Evolutionary conservation across 2,113 vertebrate species (phyloP), one percentile per base, ranked within the genome.

Genomic region (Gnathonemus echidnorhynchus): DNA sequence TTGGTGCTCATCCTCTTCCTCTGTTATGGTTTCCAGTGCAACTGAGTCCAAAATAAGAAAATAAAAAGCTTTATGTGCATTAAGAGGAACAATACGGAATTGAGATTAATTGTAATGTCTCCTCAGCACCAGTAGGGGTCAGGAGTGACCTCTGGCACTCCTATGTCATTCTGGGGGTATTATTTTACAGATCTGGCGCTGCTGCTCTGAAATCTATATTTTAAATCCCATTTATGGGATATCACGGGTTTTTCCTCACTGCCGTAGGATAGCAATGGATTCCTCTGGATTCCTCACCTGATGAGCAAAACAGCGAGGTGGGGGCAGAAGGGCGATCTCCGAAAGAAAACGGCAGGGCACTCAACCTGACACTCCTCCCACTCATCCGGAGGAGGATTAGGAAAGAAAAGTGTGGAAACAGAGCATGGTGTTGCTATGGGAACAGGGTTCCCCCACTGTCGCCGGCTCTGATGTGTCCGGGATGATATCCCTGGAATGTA

Each of bases 401-500:
- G n/a, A 49, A 80, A 50, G 45, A 80, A 89, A 45, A 89, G 70
- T 89, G 70, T 83, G 88, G 74, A 80, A 83, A 49, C 2, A 48
- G 88, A 56, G 35, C 88, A 89, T 89, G 74, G 49, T 39, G 31
- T 89, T 58, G 74, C 48, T 13, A 84, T 89, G 88, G 74, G 17
- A 84, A 89, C 88, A 89, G 50, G 88, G 35, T 83, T 45, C 88
- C 88, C 50, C 70, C 50, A 31, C 48, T 52, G 49, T 31, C 4
- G 42, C 46, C 8, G 70, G 31, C 66, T 89, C 62, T 17, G 74
- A 83, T 83, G n/a, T 50, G 52, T 89, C 42, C 50, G 74, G 19
- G 88, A 56, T 56, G 35, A 89, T 80, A 66, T 56, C 88, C 50
- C 74, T 89, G 88, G 88, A 84, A 84, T 89, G 88, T 83, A 31